Conservation (phyloP, 1,140 invertebrate species). For the Brachionus manjavacas region DNA sequence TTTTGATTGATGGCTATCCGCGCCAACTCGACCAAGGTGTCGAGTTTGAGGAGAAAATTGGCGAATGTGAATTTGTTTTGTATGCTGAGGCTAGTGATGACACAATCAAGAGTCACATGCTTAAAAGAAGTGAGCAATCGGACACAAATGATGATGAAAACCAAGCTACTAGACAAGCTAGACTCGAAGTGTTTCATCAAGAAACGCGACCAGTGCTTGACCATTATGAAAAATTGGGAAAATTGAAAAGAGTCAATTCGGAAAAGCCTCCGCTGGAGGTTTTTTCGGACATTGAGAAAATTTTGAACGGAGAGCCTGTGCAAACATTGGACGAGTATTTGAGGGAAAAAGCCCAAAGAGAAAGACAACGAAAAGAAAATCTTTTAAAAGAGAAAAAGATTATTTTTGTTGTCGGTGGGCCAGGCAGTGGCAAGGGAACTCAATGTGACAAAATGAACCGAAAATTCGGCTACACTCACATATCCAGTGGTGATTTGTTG, state of each 20-base stretch:
- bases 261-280: slow-evolving; percentile 9
- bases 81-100: slow-evolving; percentile 85
- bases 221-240: slow-evolving; percentile 64
- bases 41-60: slow-evolving; percentile 60
- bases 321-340: slow-evolving; percentile 1
- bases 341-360: background rate
- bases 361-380: background rate
- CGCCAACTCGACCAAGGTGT: slow-evolving; percentile 71
- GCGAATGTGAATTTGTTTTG: slow-evolving; percentile 67
- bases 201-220: slow-evolving; percentile 62
- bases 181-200: slow-evolving; percentile 54
- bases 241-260: slow-evolving; percentile 4
- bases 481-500: slow-evolving; percentile 82
- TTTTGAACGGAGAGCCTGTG: background rate
- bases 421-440: slow-evolving; percentile 70
- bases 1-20: slow-evolving; percentile 83
- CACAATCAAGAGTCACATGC: slow-evolving; percentile 73
- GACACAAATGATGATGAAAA: slow-evolving; percentile 87
- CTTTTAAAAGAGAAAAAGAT: background rate
- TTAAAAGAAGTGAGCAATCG: slow-evolving; percentile 71
- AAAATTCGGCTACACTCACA: slow-evolving; percentile 71
- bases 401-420: slow-evolving; percentile 40
- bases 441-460: slow-evolving; percentile 75
- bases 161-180: slow-evolving; percentile 77
- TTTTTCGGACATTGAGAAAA: background rate